A percentile compares a stretch with the other conserved stretches of the same genome.
phyloP scores from a whole-genome alignment of 2,113 vertebrate species.

The Pagrus major region DNA sequence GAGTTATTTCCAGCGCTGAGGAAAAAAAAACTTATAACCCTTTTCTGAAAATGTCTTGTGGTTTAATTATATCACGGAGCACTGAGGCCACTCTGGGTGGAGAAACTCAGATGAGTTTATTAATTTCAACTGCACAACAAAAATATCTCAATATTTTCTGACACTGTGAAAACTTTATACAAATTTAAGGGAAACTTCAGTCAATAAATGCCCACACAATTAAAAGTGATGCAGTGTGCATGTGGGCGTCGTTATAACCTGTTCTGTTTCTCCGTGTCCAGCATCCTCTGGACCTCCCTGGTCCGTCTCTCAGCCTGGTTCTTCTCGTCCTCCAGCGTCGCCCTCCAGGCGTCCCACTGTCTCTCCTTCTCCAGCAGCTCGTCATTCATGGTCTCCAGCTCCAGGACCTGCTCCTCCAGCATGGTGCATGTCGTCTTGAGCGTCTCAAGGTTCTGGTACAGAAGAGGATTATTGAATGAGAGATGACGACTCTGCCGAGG shows the following conservation, averaged over 20 bases:
- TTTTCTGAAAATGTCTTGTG: constrained; percentile 9
- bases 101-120: not conserved
- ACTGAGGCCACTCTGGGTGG: not conserved
- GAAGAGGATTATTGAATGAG: constrained; percentile 12
- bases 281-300: constrained; percentile 94
- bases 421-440: constrained; percentile 99
- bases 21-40: constrained; percentile 9
- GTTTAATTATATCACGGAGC: not conserved
- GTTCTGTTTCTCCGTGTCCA: constrained; percentile 98
- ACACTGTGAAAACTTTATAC: not conserved
- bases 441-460: constrained; percentile 94
- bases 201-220: not conserved
- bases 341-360: constrained; percentile 98
- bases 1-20: not conserved
- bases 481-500: not conserved
- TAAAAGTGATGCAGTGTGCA: not conserved
- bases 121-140: not conserved
- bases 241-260: constrained; percentile 81
- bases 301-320: constrained; percentile 94
- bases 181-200: not conserved
- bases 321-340: constrained; percentile 95
- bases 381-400: constrained; percentile 96
- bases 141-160: not conserved
- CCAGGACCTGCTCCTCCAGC: constrained; percentile 98
- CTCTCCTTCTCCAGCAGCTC: constrained; percentile 97